Conservation (phyloP, 2,888 invertebrate genomes). For the Chloroclysta siterata region DNA sequence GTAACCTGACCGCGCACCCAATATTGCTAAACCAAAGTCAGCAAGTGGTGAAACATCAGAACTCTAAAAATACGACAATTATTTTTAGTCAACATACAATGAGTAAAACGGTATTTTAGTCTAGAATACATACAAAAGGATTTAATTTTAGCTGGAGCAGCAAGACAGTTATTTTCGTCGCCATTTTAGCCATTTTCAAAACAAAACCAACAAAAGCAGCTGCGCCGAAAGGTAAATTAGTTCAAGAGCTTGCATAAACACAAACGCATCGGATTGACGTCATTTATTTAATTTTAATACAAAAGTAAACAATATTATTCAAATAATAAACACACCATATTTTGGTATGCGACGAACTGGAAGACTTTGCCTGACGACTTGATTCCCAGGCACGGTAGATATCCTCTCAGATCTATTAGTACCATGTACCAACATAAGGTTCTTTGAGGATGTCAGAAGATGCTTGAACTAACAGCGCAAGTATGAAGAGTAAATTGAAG, state of each 20-base stretch:
- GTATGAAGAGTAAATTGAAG: too few species aligned
- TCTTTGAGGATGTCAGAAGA: too few species aligned
- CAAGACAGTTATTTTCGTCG: constrained; percentile 10
- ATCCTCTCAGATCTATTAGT: too few species aligned
- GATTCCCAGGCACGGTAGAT: too few species aligned
- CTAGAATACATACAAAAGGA: neutral
- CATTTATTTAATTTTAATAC: constrained; percentile 37
- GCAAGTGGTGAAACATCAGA: too few species aligned
- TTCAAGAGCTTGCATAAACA: constrained; percentile 32
- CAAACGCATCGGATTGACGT: constrained; percentile 33
- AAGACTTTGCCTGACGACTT: too few species aligned
- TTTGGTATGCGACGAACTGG: constrained; percentile 2
- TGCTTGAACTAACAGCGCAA: too few species aligned
- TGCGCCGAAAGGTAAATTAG: constrained; percentile 32
- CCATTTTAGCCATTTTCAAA: constrained; percentile 20
- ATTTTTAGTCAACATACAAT: neutral
- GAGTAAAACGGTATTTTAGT: neutral
- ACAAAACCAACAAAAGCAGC: constrained; percentile 25
- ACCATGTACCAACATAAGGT: too few species aligned
- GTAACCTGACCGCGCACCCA: too few species aligned
- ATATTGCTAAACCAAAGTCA: too few species aligned
- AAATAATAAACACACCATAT: constrained; percentile 29
- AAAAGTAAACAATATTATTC: constrained; percentile 29
- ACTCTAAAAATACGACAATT: too few species aligned
- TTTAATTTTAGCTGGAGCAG: constrained; percentile 6